These are phyloP conservation scores for Leptatherina wallacei DNA, from an alignment of 2,797 vertebrate genomes.

Conservation along the genomic window DNA sequence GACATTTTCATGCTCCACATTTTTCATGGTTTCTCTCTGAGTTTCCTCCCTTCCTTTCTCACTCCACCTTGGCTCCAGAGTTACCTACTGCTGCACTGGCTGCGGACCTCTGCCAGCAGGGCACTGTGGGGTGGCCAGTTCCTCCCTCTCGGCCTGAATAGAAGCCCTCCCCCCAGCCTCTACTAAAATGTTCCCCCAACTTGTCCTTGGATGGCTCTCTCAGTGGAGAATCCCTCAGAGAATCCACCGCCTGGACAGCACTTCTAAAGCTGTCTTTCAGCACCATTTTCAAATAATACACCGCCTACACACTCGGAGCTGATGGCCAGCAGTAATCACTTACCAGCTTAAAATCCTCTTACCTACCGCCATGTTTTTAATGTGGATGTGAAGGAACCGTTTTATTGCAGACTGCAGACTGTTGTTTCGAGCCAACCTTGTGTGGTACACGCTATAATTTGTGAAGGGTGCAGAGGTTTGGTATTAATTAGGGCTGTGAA, in stretches of 20 bases:
- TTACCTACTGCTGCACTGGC: conserved; percentile 81
- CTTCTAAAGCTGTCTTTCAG: conserved; percentile 78
- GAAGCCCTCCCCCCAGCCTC: conserved; percentile 36
- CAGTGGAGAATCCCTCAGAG: conserved; percentile 66
- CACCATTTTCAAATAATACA: conserved; percentile 76
- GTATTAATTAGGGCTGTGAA: conserved; percentile 83
- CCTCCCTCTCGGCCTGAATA: conserved; percentile 40
- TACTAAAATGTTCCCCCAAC: conserved; percentile 33
- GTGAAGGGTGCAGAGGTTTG: conserved; percentile 77
- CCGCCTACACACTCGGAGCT: conserved; percentile 53
- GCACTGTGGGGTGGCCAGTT: conserved; percentile 69
- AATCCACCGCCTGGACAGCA: conserved; percentile 73
- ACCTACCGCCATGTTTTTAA: conserved; percentile 77
- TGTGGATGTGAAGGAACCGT: conserved; percentile 77
- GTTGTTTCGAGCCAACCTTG: conserved; percentile 65
- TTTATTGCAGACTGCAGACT: conserved; percentile 76
- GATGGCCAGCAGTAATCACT: conserved; percentile 74
- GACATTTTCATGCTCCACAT: conserved; percentile 90
- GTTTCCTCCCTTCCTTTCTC: conserved; percentile 88
- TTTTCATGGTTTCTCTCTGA: conserved; percentile 88
- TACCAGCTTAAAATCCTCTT: conserved; percentile 72
- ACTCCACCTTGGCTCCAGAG: conserved; percentile 85
- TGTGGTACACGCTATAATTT: conserved; percentile 79
- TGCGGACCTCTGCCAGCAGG: conserved; percentile 79
- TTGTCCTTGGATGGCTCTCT: conserved; percentile 79